A percentile compares a stretch with the other conserved stretches of the same genome.
Conservation (phyloP, 2,797 vertebrate genomes). For the Cirrhinus mrigala region DNA sequence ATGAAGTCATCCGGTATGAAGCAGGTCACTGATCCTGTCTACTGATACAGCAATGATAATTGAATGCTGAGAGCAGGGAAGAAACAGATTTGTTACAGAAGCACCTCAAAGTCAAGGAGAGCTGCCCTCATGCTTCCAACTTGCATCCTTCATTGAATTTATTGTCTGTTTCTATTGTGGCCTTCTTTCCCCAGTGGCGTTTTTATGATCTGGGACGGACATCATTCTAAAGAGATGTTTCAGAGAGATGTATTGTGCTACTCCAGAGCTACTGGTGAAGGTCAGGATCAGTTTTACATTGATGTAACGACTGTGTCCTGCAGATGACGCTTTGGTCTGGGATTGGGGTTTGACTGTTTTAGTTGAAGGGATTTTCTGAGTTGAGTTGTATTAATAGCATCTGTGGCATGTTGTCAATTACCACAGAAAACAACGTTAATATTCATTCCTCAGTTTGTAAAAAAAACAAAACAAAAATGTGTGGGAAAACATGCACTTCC, state of each 20-base stretch:
- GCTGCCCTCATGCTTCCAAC: conserved; percentile 27
- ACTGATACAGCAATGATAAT: conserved; percentile 62
- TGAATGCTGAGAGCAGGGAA: conserved; percentile 55
- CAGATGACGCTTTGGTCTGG: conserved; percentile 6
- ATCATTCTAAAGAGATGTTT: conserved; percentile 49
- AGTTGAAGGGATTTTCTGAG: not conserved
- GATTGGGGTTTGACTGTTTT: not conserved
- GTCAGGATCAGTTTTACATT: conserved; percentile 29
- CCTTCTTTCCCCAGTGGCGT: conserved; percentile 36
- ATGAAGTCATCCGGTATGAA: conserved; percentile 64
- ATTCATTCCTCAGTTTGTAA: not conserved
- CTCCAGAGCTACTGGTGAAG: conserved; percentile 24
- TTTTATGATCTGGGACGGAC: conserved; percentile 49
- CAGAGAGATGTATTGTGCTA: conserved; percentile 41
- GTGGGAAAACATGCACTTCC: not conserved
- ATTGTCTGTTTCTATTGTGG: conserved; percentile 41
- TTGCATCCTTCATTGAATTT: conserved; percentile 52
- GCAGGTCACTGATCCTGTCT: conserved; percentile 64
- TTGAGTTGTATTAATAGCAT: not conserved
- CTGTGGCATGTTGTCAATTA: not conserved
- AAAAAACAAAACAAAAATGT: not conserved
- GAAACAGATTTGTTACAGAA: conserved; percentile 57
- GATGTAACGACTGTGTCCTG: conserved; percentile 18
- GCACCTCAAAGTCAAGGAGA: conserved; percentile 59
- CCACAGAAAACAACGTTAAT: not conserved